Percentiles rank a stretch among this genome's conserved stretches.
phyloP scores from a whole-genome alignment of 2,113 vertebrate species.

The Blennius ocellaris region DNA sequence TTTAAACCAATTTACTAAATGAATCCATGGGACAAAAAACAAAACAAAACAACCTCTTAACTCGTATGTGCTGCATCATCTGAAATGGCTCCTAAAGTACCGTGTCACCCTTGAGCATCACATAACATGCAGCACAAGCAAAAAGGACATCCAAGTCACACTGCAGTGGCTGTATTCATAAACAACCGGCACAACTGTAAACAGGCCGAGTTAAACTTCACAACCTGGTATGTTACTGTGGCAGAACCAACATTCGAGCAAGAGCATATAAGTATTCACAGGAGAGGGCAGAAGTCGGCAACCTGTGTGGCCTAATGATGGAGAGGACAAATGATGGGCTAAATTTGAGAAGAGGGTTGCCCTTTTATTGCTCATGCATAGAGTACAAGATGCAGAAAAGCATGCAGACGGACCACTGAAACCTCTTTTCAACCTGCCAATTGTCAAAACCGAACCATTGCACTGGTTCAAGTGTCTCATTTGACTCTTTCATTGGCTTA shows the following conservation, averaged over 20 bases:
- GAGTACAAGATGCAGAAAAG: slow-evolving; percentile 75
- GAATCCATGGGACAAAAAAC: no score
- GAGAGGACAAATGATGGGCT: slow-evolving; percentile 55
- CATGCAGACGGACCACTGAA: slow-evolving; percentile 77
- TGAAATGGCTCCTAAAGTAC: not conserved
- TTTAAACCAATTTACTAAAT: no score
- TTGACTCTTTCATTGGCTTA: slow-evolving; percentile 82
- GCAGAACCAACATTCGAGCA: slow-evolving; percentile 35
- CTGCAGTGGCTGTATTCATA: slow-evolving; percentile 29
- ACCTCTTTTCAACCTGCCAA: slow-evolving; percentile 28
- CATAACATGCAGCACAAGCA: slow-evolving; percentile 74
- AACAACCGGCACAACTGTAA: not conserved
- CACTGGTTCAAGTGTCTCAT: slow-evolving; percentile 34
- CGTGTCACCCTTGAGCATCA: slow-evolving; percentile 21
- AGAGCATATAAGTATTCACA: slow-evolving; percentile 37
- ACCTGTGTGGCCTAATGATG: slow-evolving; percentile 31
- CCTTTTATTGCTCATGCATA: slow-evolving; percentile 72
- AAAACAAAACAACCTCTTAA: no score
- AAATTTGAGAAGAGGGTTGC: slow-evolving; percentile 31
- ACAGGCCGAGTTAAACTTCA: not conserved
- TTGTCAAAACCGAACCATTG: slow-evolving; percentile 50
- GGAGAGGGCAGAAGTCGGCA: slow-evolving; percentile 8
- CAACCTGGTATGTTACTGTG: not conserved
- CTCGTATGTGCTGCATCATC: no score
- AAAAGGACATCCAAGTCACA: slow-evolving; percentile 54